Evolutionary conservation across 2,888 invertebrate species (phyloP), one percentile per base, ranked within the genome.

Genomic region (Troilus luridus): DNA sequence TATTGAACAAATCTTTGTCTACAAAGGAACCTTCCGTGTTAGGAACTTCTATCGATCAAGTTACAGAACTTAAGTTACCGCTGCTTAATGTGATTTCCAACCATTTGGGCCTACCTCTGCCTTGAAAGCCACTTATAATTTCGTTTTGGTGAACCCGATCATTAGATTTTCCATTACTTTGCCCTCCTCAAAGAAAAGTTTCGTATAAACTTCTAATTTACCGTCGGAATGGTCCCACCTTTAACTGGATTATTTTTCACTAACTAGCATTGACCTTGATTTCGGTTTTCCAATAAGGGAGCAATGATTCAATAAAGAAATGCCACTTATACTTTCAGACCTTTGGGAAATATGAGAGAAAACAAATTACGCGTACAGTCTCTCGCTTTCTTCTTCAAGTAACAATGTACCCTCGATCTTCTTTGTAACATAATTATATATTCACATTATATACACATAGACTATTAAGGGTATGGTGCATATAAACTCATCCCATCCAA

Each of bases 81-180:
- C 21, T n/a, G 56, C 12, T 85, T 85, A 85, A 85, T 85, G 85
- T 56, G 56, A 85, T 85, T 85, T 85, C 54, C 54, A 85, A 85
- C 85, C 54, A 85, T 85, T 85, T 85, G 85, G 56, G 85, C 41
- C 41, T 5, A 3, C 41, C 41, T 41, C 41, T 85, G 11, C 85
- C 85, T 56, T 56, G 17, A 85, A 85, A 85, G 85, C 85, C n/a
- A 56, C 56, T 54, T 56, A 85, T 58, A 85, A 85, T 85, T 58
- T 85, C 56, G 56, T 85, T 85, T 56, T 85, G n/a, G 85, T 8
- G 56, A 56, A 85, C n/a, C 21, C 85, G n/a, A 58, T 85, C 85
- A 85, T 85, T 85, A 85, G 85, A 56, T 85, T 85, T 85, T 58
- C 85, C 85, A 77, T 77, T 77, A 77, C 72, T 77, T 85, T 56